Evolutionary conservation across 2,797 vertebrate species (phyloP).

Genomic region (Chelmon rostratus): DNA sequence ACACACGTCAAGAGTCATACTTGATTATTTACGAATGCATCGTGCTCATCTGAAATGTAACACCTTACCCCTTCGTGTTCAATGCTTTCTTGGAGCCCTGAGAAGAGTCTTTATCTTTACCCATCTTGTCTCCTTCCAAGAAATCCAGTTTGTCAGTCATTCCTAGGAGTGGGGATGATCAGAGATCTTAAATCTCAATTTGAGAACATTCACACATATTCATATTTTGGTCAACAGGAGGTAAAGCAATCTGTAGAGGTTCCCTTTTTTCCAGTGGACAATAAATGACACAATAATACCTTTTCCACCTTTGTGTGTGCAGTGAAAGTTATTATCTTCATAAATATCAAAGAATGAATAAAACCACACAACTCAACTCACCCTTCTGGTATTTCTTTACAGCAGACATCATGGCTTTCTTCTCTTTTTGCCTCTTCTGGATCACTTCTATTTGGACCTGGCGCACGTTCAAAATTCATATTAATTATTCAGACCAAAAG

Average conservation of each 20-base stretch:
- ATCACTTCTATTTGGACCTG: slow-evolving; percentile 96
- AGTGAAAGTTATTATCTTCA: background rate
- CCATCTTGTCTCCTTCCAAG: slow-evolving; percentile 90
- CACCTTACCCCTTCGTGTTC: slow-evolving; percentile 88
- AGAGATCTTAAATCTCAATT: slow-evolving; percentile 5
- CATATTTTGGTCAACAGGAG: background rate
- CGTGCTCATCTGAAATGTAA: background rate
- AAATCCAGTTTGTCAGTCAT: slow-evolving; percentile 98
- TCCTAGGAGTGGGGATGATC: slow-evolving; percentile 81
- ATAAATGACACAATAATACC: background rate
- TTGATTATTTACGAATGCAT: background rate
- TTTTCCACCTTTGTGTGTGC: background rate
- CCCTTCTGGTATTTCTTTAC: slow-evolving; percentile 99
- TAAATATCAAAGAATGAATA: background rate
- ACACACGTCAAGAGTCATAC: fast-evolving
- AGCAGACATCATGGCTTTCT: slow-evolving; percentile 93
- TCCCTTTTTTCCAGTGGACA: background rate
- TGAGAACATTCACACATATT: background rate
- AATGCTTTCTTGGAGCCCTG: slow-evolving; percentile 61
- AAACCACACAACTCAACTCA: slow-evolving; percentile 55
- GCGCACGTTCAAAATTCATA: slow-evolving; percentile 1
- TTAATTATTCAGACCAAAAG: background rate
- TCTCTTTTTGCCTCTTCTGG: slow-evolving; percentile 96
- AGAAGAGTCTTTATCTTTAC: slow-evolving; percentile 66
- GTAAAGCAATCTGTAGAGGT: background rate